Percentiles rank a stretch among this genome's conserved stretches.
Conservation (phyloP, 2,113 vertebrate genomes). For the Amphilophus citrinellus region DNA sequence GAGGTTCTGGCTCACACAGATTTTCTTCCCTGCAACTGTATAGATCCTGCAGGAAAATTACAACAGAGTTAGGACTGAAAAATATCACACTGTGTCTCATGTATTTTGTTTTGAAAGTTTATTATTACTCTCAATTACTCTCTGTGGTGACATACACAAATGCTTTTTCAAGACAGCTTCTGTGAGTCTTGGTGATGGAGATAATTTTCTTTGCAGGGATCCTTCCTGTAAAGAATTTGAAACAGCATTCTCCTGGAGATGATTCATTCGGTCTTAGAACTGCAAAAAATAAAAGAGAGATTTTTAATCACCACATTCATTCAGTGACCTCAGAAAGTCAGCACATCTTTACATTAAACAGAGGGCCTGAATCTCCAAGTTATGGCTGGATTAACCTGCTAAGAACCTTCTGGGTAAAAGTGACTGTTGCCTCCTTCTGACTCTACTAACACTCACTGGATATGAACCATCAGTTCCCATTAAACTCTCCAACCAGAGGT, state of each 20-base stretch:
- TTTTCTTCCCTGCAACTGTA: fast-evolving
- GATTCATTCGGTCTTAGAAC: fast-evolving
- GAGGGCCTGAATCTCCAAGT: too few relatives aligned
- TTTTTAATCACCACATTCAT: too few relatives aligned
- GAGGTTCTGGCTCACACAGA: neutral
- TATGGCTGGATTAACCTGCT: too few relatives aligned
- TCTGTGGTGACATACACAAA: neutral
- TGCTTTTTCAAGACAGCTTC: neutral
- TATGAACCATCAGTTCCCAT: neutral
- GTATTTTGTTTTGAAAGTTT: neutral
- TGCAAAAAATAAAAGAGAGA: too few relatives aligned
- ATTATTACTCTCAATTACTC: neutral
- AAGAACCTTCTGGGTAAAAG: too few relatives aligned
- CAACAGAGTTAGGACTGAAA: fast-evolving
- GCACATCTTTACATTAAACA: too few relatives aligned
- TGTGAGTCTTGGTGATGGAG: fast-evolving
- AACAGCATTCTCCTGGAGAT: neutral
- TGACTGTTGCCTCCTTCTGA: neutral
- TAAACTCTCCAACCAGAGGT: neutral
- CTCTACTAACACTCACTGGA: neutral
- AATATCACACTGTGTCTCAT: fast-evolving
- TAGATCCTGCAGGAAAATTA: neutral
- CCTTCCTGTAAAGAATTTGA: fast-evolving
- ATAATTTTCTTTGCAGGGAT: fast-evolving
- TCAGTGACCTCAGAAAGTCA: too few relatives aligned